Base-by-base conservation (phyloP, 2,797 vertebrate species). In the Peromyscus attwateri region DNA sequence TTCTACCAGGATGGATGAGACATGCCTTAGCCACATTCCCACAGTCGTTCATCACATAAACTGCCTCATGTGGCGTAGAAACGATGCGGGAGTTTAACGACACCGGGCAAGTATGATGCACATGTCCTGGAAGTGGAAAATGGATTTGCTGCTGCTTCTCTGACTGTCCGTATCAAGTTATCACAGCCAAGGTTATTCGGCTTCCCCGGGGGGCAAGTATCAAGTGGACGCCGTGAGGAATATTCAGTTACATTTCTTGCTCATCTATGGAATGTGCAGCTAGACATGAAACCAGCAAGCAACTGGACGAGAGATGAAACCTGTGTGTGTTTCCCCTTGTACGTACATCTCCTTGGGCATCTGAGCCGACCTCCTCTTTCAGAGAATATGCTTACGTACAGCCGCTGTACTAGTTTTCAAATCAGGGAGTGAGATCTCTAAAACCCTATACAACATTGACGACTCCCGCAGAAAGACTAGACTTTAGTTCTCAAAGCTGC, bases 101-200 rank as follows among this genome's bases (percentile, higher is more conserved):
- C 96, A 97, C 75, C 3, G 25, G 95, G 91, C 89, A 92, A 95
- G 91, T 71, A 98, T 46, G 97, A 97, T 97, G 64, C 95, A 98
- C 70, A 90, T 98, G 87, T 71, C 97, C 73, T 76, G 79, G 89
- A 96, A 94, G 91, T 92, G 96, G 98, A 97, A 97, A 97, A 97
- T 70, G 97, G 96, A 96, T 97, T 97, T 95, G 96, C 81, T 94
- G 92, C 70, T 66, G 70, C 89, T 88, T 66, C 79, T 92, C 43
- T 91, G 27, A 49, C 91, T 75, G 70, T 52, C 76, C 81, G 55
- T 62, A 94, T 88, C 55, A 92, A 62, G 87, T 84, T 90, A 57
- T 91, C 89, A 80, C 2, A 52, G 81, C 64, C 89, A 85, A 96
- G 94, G 97, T 82, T 94, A 37, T 9, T 25, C 1, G 57, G 88